Evolutionary conservation across 2,888 invertebrate genomes (phyloP).

Genomic region (Tipula lateralis): DNA sequence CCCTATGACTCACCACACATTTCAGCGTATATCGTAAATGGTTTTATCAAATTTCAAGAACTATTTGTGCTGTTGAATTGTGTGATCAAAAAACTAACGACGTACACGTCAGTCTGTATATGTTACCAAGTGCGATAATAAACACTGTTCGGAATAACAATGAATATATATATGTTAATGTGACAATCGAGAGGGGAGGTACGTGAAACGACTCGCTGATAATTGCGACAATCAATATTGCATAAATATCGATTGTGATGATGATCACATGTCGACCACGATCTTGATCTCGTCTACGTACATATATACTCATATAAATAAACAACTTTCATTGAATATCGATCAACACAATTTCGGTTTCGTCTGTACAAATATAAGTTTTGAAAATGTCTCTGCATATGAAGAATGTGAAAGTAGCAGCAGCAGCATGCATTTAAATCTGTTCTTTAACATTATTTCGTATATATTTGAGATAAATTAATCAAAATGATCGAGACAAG

Average conservation of each 20-base stretch:
- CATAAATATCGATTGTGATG: neutral
- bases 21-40: neutral
- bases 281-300: neutral
- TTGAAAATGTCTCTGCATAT: neutral
- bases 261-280: neutral
- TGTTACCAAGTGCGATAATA: neutral
- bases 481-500: neutral
- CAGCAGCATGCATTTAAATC: neutral
- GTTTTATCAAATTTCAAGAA: neutral
- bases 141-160: neutral
- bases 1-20: neutral
- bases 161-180: neutral
- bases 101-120: too few relatives aligned
- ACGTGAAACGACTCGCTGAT: neutral
- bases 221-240: neutral
- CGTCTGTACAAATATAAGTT: neutral
- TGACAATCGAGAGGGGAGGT: neutral
- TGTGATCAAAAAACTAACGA: neutral
- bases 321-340: neutral
- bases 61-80: neutral
- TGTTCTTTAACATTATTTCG: neutral
- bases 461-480: neutral
- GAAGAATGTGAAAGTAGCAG: neutral
- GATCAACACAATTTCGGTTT: neutral
- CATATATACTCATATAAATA: too few relatives aligned